These are phyloP conservation scores for Sapayoa aenigma DNA, from an alignment of 2,113 vertebrate species.

Conservation along the genomic window DNA sequence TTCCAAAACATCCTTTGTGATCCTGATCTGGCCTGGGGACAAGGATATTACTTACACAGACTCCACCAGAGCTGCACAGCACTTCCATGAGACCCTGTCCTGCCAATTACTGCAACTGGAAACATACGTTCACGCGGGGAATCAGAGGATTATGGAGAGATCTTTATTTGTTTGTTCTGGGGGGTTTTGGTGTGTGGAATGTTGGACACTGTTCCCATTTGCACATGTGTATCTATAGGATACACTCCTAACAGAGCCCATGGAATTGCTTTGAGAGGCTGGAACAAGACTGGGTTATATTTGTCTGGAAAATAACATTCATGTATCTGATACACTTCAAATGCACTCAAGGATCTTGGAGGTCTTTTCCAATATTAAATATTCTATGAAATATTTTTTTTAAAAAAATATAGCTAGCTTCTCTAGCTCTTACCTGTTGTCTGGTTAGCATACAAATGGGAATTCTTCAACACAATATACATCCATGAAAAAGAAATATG, in stretches of 20 bases:
- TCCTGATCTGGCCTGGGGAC: constrained; percentile 57
- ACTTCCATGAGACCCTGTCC: constrained; percentile 43
- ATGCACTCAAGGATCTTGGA: not conserved
- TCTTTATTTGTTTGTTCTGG: not conserved
- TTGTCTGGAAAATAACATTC: not conserved
- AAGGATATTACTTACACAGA: too few species aligned
- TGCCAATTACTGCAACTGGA: constrained; percentile 64
- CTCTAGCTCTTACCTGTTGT: not conserved
- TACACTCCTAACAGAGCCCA: not conserved
- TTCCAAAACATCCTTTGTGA: constrained; percentile 55
- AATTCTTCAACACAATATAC: not conserved
- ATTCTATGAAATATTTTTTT: not conserved
- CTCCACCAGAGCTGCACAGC: constrained; percentile 19
- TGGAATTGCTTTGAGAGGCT: not conserved
- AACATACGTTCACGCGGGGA: too few species aligned
- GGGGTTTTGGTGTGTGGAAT: not conserved
- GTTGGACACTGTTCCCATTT: not conserved
- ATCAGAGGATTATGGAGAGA: not conserved
- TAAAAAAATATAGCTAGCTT: not conserved
- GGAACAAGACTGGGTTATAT: not conserved
- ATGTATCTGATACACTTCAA: not conserved
- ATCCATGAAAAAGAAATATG: not conserved
- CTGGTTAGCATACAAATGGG: not conserved
- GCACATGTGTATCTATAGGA: not conserved
- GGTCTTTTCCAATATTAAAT: not conserved